Evolutionary conservation across 2,888 invertebrate genomes (phyloP).

Genomic region (Thymelicus sylvestris): DNA sequence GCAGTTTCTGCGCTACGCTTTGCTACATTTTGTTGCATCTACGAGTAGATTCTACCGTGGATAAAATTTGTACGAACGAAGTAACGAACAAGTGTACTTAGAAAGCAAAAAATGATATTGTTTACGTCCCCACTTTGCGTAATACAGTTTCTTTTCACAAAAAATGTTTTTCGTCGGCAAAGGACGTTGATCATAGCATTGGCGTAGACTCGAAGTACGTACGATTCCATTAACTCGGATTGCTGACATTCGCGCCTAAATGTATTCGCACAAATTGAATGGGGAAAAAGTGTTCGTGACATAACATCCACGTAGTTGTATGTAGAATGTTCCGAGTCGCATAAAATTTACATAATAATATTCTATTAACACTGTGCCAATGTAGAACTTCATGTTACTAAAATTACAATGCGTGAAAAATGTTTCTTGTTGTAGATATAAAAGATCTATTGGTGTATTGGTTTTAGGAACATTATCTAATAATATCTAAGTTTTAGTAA

Average conservation of each 20-base stretch:
- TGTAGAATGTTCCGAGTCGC: constrained; percentile 25
- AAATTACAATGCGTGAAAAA: constrained; percentile 20
- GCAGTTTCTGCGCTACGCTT: constrained; percentile 9
- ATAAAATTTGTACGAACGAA: constrained; percentile 22
- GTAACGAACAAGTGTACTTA: constrained; percentile 27
- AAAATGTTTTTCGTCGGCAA: constrained; percentile 19
- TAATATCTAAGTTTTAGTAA: no score
- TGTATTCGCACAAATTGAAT: constrained; percentile 49
- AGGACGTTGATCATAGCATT: constrained; percentile 29
- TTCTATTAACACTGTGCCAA: constrained; percentile 22
- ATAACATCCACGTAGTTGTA: constrained; percentile 38
- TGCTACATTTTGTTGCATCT: constrained; percentile 1
- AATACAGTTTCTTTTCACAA: constrained; percentile 28
- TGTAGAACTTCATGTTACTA: constrained; percentile 6
- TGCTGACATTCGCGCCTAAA: constrained; percentile 51
- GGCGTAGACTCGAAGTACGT: constrained; percentile 39
- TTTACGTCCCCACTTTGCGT: constrained; percentile 10
- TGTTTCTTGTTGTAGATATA: neutral
- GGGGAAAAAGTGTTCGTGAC: constrained; percentile 47
- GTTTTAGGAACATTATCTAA: no score
- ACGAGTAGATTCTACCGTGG: constrained; percentile 7
- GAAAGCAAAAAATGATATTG: constrained; percentile 25
- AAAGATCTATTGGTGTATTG: neutral
- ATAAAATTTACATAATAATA: constrained; percentile 34
- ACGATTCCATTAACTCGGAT: constrained; percentile 54